Evolutionary conservation across 2,888 invertebrate species (phyloP).

Genomic region (Volucella zonaria): DNA sequence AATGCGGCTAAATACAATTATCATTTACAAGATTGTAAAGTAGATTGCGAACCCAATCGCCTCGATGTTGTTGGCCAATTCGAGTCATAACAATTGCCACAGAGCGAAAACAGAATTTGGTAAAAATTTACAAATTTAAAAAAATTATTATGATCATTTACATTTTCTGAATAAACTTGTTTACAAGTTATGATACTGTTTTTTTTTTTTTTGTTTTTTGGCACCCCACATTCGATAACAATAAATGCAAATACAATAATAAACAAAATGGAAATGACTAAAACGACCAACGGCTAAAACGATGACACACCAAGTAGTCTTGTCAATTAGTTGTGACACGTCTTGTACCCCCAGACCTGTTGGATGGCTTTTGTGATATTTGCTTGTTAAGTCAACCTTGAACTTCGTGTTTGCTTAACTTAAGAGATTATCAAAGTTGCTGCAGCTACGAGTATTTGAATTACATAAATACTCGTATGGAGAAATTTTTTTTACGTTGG

Average conservation of each 20-base stretch:
- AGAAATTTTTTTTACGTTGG: neutral
- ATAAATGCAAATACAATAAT: conserved; percentile 7
- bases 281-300: neutral
- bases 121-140: too few species aligned
- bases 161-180: too few species aligned
- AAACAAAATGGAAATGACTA: conserved; percentile 18
- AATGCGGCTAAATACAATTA: too few species aligned
- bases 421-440: conserved; percentile 11
- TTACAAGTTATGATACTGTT: too few species aligned
- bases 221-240: neutral
- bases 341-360: conserved; percentile 44
- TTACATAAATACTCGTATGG: neutral
- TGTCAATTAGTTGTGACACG: conserved; percentile 40
- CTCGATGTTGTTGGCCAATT: too few species aligned
- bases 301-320: conserved; percentile 16
- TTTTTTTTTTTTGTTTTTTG: too few species aligned
- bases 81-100: too few species aligned
- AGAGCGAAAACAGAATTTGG: too few species aligned
- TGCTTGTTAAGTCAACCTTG: conserved; percentile 44
- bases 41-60: too few species aligned
- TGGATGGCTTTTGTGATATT: conserved; percentile 16
- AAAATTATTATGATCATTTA: too few species aligned
- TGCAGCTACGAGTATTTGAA: conserved; percentile 3
- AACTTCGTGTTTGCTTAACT: conserved; percentile 54
- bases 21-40: too few species aligned